Base-by-base conservation (phyloP, 2,797 vertebrate genomes). In the Sebastiscus tertius region DNA sequence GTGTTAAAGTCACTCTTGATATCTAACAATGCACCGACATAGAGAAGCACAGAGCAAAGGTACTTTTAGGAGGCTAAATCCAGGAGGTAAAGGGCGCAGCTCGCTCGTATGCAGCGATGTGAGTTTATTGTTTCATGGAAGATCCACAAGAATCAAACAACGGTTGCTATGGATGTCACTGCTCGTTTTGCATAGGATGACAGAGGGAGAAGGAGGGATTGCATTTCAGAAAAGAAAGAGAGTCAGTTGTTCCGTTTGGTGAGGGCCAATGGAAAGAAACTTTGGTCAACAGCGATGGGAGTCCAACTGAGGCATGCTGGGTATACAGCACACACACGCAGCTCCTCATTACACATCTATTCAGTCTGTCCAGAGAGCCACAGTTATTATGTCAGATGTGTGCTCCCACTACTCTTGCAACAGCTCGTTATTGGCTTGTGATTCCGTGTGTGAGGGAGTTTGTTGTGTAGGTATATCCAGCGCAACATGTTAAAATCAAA, bases 231-330 rank as follows among this genome's bases (percentile, higher is more conserved):
- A 74, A 77, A 76, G 77, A 91, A 87, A 82, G 65, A 64, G 79
- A 93, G 88, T 95, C 94, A 95, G 87, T 94, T 94, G 91, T 95
- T 95, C 94, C 95, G 42, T 94, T 93, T 72, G 61, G 59, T 75
- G 82, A 78, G 66, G 71, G 91, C 94, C 93, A 95, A 85, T 80
- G 93, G 94, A 95, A 95, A 93, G 85, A 93, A 94, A 93, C 82
- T 87, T 80, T 85, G 86, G 90, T 91, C 83, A 89, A 85, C 86
- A 74, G 81, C 7, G 13, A 92, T 83, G 84, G 89, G 85, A 92
- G 90, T 93, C 92, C 82, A 90, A 83, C 59, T 88, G 79, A 92
- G 78, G 81, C 89, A 86, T 90, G 65, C 77, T 88, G 82, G 84
- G 87, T 88, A 89, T 75, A 90, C 78, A 81, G 84, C 77, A 76